Conservation (phyloP, 2,113 vertebrate genomes). For the Perccottus glenii region DNA sequence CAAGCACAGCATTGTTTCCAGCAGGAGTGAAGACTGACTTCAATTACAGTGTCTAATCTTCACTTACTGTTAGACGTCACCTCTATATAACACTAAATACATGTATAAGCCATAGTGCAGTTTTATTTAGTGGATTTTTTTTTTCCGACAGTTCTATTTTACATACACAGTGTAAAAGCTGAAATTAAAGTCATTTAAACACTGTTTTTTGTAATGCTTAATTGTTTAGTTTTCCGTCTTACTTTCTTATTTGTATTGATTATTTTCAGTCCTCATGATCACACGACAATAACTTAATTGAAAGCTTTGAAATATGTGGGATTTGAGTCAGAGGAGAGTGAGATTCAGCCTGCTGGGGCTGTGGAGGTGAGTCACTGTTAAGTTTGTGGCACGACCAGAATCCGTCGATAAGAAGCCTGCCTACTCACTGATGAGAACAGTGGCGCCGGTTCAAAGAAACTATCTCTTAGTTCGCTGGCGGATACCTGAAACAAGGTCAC, state of each 20-base stretch:
- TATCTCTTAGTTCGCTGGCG: constrained; percentile 49
- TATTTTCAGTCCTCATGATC: not conserved
- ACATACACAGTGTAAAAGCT: too few species aligned
- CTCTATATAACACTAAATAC: too few species aligned
- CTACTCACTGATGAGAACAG: constrained; percentile 53
- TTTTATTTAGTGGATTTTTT: too few species aligned
- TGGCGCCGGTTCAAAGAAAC: constrained; percentile 59
- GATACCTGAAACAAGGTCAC: constrained; percentile 71
- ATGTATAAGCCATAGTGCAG: too few species aligned
- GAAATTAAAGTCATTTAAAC: not conserved
- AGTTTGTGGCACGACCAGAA: constrained; percentile 45
- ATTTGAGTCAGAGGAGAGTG: constrained; percentile 18
- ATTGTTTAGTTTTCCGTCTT: not conserved
- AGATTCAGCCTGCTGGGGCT: constrained; percentile 28
- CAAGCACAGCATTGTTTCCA: too few species aligned
- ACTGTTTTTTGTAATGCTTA: not conserved
- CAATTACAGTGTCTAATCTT: too few species aligned
- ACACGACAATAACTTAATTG: not conserved
- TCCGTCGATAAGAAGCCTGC: constrained; percentile 48
- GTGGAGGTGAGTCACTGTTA: constrained; percentile 52
- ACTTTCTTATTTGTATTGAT: not conserved
- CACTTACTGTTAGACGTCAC: too few species aligned
- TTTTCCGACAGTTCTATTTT: too few species aligned
- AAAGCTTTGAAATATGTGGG: constrained; percentile 18
- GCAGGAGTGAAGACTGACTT: too few species aligned